Base-by-base conservation (phyloP, 2,888 invertebrate species). In the Harpalus rubripes region DNA sequence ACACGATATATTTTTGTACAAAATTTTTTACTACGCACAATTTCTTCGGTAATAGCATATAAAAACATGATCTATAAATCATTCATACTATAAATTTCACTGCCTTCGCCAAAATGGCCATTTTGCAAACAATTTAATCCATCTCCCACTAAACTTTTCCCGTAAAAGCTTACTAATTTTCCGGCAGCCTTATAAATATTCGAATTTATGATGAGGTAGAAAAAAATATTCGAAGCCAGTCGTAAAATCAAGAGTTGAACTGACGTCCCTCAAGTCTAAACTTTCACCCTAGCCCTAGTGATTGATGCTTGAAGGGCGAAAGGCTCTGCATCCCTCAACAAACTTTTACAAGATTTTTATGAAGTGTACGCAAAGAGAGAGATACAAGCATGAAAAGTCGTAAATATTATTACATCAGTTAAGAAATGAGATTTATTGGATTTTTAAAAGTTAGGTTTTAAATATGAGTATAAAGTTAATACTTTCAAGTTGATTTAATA, bases 151-250 rank as follows among this genome's bases (percentile, higher is more conserved):
- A 7, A 63, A 63, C n/a, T 32, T 39, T 7, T 26, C 39, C 26
- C n/a, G 68, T n/a, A 68, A 68, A 26, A 68, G 32, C 68, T 74
- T 12, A n/a, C 74, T 78, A 56, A 58, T 78, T 78, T 78, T 58
- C 78, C 58, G 15, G 58, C 15, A 26, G n/a, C 26, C 32, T 78
- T 78, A 56, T 78, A 78, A 78, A 78, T 78, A 78, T 78, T 58
- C 58, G 78, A 32, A 78, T 78, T 78, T 78, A 78, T 58, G 78
- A 78, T 78, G 58, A 78, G 32, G 78, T 58, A 58, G 58, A 78
- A 58, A 56, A 74, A 52, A 78, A 58, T 74, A 58, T 78, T 58
- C 26, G 15, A 78, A 78, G 16, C 26, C 78, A 78, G 78, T 78
- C 78, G 78, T 78, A 78, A 78, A 78, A 58, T 78, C 74, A 74